Percentiles rank a stretch among this genome's conserved stretches.
These are phyloP conservation scores for Antheraea yamamai DNA, from an alignment of 2,888 invertebrate species.

Conservation along the genomic window DNA sequence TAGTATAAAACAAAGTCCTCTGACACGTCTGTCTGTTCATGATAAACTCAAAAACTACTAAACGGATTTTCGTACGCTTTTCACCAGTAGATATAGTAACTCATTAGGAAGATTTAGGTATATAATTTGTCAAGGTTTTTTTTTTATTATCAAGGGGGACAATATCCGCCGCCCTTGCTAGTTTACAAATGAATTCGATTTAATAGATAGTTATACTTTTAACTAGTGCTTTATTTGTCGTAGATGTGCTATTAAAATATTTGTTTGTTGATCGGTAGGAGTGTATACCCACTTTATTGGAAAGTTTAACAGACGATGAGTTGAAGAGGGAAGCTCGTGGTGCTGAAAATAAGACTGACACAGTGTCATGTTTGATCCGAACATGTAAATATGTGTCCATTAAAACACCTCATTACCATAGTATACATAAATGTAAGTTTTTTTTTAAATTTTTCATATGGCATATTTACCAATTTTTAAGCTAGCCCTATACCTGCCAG, in stretches of 20 bases:
- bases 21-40: too few relatives aligned
- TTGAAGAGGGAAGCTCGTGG: constrained; percentile 96
- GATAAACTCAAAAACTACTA: too few relatives aligned
- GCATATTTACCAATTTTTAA: neutral
- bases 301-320: constrained; percentile 97
- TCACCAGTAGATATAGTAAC: too few relatives aligned
- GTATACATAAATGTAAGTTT: constrained; percentile 79
- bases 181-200: too few relatives aligned
- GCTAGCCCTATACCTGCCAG: too few relatives aligned
- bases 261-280: constrained; percentile 81
- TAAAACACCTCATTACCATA: constrained; percentile 92
- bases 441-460: neutral
- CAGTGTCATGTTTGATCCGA: constrained; percentile 96
- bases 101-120: too few relatives aligned
- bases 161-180: too few relatives aligned
- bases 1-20: too few relatives aligned
- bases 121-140: too few relatives aligned
- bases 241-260: neutral
- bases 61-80: too few relatives aligned
- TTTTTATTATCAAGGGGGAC: too few relatives aligned
- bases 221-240: neutral
- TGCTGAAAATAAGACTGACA: constrained; percentile 97
- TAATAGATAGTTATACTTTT: neutral
- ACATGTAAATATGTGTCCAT: constrained; percentile 94
- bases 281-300: constrained; percentile 93